Conservation (phyloP, 2,113 vertebrate species). For the Alethe diademata region DNA sequence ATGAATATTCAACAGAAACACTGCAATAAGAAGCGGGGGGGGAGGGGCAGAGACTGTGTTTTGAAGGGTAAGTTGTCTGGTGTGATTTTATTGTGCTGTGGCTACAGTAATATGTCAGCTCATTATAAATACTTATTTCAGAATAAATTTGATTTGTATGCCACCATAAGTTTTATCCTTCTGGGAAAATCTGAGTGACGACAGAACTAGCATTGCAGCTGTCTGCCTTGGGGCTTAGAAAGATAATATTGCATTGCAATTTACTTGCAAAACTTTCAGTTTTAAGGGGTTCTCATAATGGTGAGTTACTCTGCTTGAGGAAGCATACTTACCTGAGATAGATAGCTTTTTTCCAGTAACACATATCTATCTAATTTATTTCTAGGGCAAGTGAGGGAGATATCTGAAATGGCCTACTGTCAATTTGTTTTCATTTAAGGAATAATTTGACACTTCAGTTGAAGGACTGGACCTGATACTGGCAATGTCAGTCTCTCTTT, state of each 20-base stretch:
- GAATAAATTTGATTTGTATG: not conserved
- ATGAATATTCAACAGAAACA: not conserved
- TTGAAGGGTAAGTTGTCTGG: too few relatives aligned
- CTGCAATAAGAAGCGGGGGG: accelerated
- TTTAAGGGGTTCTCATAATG: not conserved
- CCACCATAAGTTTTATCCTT: not conserved
- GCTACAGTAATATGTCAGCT: not conserved
- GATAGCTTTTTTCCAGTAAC: not conserved
- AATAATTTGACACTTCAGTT: not conserved
- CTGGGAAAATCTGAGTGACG: not conserved
- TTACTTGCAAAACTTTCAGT: not conserved
- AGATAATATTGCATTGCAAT: not conserved
- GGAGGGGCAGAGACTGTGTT: not conserved
- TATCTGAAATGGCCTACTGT: not conserved
- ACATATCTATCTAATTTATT: not conserved
- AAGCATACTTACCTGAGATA: not conserved
- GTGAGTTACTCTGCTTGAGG: not conserved
- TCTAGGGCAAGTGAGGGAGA: not conserved
- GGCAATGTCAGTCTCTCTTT: not conserved
- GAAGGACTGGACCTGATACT: not conserved
- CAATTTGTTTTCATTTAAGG: not conserved
- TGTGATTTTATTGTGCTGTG: not conserved
- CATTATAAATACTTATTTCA: not conserved
- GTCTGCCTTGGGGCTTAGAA: not conserved
- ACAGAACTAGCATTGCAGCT: not conserved